These are phyloP conservation scores for Tigriopus californicus DNA, from an alignment of 2,888 invertebrate species.

Conservation along the genomic window DNA sequence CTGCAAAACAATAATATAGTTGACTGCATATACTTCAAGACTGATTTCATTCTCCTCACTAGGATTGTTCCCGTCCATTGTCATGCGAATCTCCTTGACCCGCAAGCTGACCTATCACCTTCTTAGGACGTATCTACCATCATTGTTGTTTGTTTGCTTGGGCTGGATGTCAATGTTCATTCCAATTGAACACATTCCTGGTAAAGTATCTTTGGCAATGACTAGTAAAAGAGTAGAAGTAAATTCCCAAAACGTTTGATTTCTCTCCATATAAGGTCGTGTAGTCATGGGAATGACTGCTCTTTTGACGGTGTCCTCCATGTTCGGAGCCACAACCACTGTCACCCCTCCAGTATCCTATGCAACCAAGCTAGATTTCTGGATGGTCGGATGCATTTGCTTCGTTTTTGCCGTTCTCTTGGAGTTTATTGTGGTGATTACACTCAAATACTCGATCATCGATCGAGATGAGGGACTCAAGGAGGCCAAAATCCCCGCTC, in stretches of 20 bases:
- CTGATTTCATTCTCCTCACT: too few relatives aligned
- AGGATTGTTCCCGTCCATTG: too few relatives aligned
- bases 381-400: constrained; percentile 44
- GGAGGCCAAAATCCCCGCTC: too few relatives aligned
- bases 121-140: constrained; percentile 42
- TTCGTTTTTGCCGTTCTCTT: constrained; percentile 43
- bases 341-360: constrained; percentile 34
- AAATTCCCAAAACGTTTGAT: too few relatives aligned
- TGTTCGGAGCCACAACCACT: constrained; percentile 44
- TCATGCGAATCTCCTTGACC: constrained; percentile 37
- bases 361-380: constrained; percentile 43
- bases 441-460: too few relatives aligned
- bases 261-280: constrained; percentile 24
- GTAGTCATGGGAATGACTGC: constrained; percentile 44
- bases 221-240: too few relatives aligned
- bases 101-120: constrained; percentile 42
- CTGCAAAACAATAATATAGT: too few relatives aligned
- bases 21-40: too few relatives aligned
- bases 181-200: constrained; percentile 43
- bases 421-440: constrained; percentile 32
- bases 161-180: constrained; percentile 46
- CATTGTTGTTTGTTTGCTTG: constrained; percentile 42
- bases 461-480: too few relatives aligned
- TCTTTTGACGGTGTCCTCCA: constrained; percentile 40
- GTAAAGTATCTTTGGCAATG: too few relatives aligned